These are phyloP conservation scores for Drosophila paulistorum DNA, from an alignment of 1,140 invertebrate species.

Conservation along the genomic window DNA sequence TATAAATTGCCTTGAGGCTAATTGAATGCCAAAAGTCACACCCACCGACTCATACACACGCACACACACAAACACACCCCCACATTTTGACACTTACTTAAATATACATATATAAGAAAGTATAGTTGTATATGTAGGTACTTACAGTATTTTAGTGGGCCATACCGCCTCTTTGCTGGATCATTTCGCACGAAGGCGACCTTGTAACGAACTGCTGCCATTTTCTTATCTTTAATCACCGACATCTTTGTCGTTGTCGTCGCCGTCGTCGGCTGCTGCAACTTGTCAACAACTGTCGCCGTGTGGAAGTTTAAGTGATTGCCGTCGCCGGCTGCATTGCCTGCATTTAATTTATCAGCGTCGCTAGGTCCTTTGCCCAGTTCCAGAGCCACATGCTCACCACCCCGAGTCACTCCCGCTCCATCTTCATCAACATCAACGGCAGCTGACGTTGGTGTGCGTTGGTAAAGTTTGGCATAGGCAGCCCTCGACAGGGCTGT, in stretches of 20 bases:
- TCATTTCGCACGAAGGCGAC: constrained; percentile 48
- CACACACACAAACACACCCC: not conserved
- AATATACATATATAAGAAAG: not conserved
- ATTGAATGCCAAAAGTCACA: constrained; percentile 13
- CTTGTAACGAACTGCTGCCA: constrained; percentile 52
- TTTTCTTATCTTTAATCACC: constrained; percentile 68
- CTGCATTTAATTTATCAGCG: constrained; percentile 79
- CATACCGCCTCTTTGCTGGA: constrained; percentile 33
- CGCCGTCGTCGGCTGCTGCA: constrained; percentile 37
- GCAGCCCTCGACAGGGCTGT: constrained; percentile 33
- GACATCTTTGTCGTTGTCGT: constrained; percentile 45
- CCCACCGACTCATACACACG: not conserved
- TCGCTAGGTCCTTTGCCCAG: constrained; percentile 17
- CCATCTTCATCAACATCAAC: constrained; percentile 68
- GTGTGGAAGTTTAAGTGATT: constrained; percentile 72
- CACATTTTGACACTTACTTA: not conserved
- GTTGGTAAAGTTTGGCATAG: constrained; percentile 74
- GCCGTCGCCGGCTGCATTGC: constrained; percentile 56
- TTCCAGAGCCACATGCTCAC: constrained; percentile 7
- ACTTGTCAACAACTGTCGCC: constrained; percentile 69
- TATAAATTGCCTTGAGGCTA: constrained; percentile 27
- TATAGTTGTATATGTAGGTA: constrained; percentile 9
- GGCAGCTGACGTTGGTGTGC: constrained; percentile 70
- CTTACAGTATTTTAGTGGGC: constrained; percentile 59
- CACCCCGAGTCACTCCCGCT: not conserved